Evolutionary conservation across 92 coral and sea anemone genomes (phyloP), one percentile per base, ranked within the genome.

Genomic region (Blastomussa wellsi): DNA sequence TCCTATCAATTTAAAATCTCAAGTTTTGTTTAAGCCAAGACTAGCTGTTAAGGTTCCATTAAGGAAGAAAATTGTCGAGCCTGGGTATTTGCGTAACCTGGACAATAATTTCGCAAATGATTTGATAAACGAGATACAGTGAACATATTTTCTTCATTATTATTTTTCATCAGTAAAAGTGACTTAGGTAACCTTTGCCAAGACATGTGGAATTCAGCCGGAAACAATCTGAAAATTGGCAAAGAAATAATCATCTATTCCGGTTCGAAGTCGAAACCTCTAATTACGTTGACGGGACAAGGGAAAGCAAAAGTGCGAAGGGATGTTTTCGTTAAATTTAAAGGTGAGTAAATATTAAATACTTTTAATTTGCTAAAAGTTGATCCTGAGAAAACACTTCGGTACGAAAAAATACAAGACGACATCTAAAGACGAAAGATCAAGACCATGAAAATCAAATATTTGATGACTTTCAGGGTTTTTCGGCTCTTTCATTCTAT

Each of bases 141-240:
- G 68, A 32, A 68, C 74, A 15, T 33, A 6, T 68, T 15, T 70
- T 3, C 22, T 70, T 70, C 11, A 9, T 60, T 79, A 41, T 16
- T 14, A 36, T 17, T 65, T 31, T 44, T 13, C 72, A 5, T 16
- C 9, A 82, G 74, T 29, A 11, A 38, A 81, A 81, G 48, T 14
- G 70, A 82, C 52, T 73, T 82, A 36, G 86, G 78, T 33, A 53
- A 82, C 38, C 69, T 82, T n/a, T 82, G 86, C 19, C 86, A 82
- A 70, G 52, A 57, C 68, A 71, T 82, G 69, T 82, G 86, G 86
- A 36, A 82, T 37, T 35, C 86, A 51, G 86, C 78, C 0, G 86
- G 17, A 16, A 72, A 70, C 26, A 82, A 82, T 41, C 78, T 82
- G 0, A 70, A 51, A 72, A 82, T 82, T 38, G 86, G 86, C 28